Evolutionary conservation across 2,797 vertebrate genomes (phyloP).

Genomic region (Percopsis omiscomaycus): DNA sequence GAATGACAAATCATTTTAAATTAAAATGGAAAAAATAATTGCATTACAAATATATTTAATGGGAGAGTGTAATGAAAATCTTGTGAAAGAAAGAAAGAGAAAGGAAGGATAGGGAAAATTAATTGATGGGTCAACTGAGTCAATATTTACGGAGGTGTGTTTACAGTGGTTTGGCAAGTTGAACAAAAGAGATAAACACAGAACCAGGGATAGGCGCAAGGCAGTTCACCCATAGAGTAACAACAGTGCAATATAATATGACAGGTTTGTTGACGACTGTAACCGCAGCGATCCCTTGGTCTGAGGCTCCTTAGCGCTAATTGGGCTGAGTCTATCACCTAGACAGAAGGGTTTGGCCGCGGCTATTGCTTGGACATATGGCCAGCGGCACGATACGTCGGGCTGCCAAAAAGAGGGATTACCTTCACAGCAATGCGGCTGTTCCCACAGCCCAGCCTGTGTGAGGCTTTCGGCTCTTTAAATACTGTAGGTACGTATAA

Average conservation of each 20-base stretch:
- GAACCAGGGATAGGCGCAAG: slow-evolving; percentile 7
- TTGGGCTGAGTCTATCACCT: slow-evolving; percentile 68
- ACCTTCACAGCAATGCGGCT: slow-evolving; percentile 55
- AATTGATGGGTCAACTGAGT: slow-evolving; percentile 15
- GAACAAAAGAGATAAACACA: slow-evolving; percentile 8
- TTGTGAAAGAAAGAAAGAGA: not conserved
- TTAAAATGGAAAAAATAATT: no score
- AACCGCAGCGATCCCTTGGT: slow-evolving; percentile 19
- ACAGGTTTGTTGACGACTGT: slow-evolving; percentile 20
- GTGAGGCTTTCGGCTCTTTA: not conserved
- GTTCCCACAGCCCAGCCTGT: slow-evolving; percentile 48
- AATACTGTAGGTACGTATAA: not conserved
- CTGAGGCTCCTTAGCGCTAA: slow-evolving; percentile 62
- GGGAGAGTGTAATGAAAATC: no score
- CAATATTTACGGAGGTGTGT: slow-evolving; percentile 8
- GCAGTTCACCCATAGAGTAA: slow-evolving; percentile 5
- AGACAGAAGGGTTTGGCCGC: slow-evolving; percentile 63
- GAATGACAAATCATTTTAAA: no score
- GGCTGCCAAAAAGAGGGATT: slow-evolving; percentile 68
- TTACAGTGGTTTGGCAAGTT: not conserved
- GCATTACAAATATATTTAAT: no score
- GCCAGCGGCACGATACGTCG: slow-evolving; percentile 49
- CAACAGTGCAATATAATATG: not conserved
- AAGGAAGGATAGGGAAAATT: not conserved
- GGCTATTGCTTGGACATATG: slow-evolving; percentile 64